Percentiles rank a stretch among this genome's conserved stretches.
These are phyloP conservation scores for Lagothrix lagotricha DNA, from an alignment of 2,797 vertebrate species.

Conservation along the genomic window DNA sequence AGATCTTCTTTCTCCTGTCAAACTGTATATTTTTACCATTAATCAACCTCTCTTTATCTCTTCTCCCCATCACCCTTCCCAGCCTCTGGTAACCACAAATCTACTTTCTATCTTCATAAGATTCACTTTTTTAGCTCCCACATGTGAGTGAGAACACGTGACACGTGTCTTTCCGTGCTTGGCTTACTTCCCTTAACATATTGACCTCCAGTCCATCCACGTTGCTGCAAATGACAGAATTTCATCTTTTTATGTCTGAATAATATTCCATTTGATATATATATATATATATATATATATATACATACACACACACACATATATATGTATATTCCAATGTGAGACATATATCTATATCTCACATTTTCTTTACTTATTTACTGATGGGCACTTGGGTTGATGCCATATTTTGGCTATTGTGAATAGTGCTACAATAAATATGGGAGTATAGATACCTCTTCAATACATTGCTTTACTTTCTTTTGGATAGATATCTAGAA, in stretches of 20 bases:
- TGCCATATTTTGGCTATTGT: not conserved
- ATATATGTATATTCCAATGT: not conserved
- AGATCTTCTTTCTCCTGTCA: not conserved
- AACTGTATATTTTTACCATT: not conserved
- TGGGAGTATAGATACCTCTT: not conserved
- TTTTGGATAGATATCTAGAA: not conserved
- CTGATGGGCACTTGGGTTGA: not conserved
- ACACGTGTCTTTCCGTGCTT: not conserved
- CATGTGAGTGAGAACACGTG: not conserved
- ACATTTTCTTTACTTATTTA: not conserved
- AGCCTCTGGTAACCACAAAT: not conserved
- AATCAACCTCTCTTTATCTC: not conserved
- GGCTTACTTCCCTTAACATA: not conserved
- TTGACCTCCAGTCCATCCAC: not conserved
- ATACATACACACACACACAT: not conserved
- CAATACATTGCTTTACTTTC: not conserved
- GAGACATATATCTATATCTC: not conserved
- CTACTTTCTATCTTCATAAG: not conserved
- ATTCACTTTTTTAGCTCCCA: not conserved
- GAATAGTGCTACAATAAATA: too few species aligned
- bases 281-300: not conserved
- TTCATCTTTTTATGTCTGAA: not conserved
- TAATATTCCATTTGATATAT: not conserved
- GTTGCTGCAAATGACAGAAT: not conserved
- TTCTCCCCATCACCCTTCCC: not conserved